Base-by-base conservation (phyloP, 2,888 invertebrate species). In the Colostygia pectinataria region DNA sequence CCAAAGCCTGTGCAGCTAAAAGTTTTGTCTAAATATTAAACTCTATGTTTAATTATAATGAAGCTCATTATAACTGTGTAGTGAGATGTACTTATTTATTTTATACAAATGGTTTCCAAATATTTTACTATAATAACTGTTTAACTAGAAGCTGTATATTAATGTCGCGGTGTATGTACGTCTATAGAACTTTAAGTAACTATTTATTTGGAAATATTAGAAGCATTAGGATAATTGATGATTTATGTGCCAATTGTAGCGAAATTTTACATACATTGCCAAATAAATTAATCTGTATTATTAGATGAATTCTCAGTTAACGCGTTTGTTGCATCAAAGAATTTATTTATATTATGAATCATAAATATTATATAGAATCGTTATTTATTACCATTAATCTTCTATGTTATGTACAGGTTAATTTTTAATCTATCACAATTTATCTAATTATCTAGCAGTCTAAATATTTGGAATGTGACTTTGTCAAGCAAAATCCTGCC, bases 401-500 rank as follows among this genome's bases (percentile, higher is more conserved):
- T 42, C 36, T 77, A 79, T 80, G 82, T 77, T 84, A 80, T 79
- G 69, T 75, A 77, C 74, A 66, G 74, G 73, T 80, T 83, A 76
- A 74, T 77, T 81, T 79, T 50, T 45, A 25, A 36, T 31, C 13
- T 28, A 53, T 36, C 28, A 51, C 47, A 37, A 38, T 71, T 66
- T 76, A 68, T 65, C 62, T 66, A 42, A 33, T 42, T 42, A 29
- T 47, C 36, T 32, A 32, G 4, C 40, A 31, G 40, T 40, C 31
- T 42, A 8, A 37, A 41, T 42, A 52, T 80, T 83, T 80, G 78
- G 78, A 83, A 82, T 68, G 75, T 76, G 79, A 84, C 77, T 82
- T 82, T 83, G 80, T 87, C 76, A 74, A 80, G 80, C 79, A 82
- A 84, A 87, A 83, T 89, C 89, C 90, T 89, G 88, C 90, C 90